A percentile compares a stretch with the other conserved stretches of the same genome.
Evolutionary conservation across 30 jellyfish, hydroid and myxozoan species (phyloP).

Genomic region (Rhopilema esculentum): DNA sequence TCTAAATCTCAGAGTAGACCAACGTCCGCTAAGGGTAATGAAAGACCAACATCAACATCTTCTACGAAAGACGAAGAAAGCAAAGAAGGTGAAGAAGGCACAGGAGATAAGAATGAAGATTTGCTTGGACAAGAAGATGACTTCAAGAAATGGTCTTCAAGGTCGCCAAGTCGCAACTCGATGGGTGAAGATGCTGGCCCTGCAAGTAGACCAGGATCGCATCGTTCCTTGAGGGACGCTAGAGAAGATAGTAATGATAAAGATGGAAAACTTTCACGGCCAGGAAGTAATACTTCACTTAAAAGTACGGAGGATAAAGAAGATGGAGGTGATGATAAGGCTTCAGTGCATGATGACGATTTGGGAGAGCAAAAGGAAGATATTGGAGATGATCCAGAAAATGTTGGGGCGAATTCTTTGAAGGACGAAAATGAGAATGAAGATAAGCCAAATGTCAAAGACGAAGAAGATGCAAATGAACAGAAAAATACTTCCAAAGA

Average conservation of each 20-base stretch:
- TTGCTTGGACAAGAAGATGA: not conserved
- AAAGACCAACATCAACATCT: too few species aligned
- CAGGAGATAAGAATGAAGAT: not conserved
- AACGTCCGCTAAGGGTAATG: too few species aligned
- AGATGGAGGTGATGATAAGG: not conserved
- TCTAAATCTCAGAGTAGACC: too few species aligned
- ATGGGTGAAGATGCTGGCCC: not conserved
- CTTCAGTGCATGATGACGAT: too few species aligned
- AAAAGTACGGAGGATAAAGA: conserved; percentile 6
- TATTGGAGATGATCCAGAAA: too few species aligned
- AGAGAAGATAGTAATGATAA: not conserved
- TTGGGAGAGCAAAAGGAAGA: too few species aligned
- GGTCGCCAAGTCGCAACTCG: not conserved
- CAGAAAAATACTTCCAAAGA: not conserved
- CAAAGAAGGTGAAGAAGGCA: not conserved
- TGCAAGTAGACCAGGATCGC: not conserved
- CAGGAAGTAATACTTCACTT: not conserved
- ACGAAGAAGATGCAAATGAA: not conserved
- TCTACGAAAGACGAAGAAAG: too few species aligned
- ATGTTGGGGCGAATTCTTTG: too few species aligned
- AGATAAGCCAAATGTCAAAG: too few species aligned
- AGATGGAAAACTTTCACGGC: too few species aligned
- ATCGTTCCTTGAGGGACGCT: not conserved
- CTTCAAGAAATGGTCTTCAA: not conserved
- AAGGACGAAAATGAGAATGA: too few species aligned